Conservation (phyloP, 2,113 vertebrate genomes). For the Dryoscopus gambensis region DNA sequence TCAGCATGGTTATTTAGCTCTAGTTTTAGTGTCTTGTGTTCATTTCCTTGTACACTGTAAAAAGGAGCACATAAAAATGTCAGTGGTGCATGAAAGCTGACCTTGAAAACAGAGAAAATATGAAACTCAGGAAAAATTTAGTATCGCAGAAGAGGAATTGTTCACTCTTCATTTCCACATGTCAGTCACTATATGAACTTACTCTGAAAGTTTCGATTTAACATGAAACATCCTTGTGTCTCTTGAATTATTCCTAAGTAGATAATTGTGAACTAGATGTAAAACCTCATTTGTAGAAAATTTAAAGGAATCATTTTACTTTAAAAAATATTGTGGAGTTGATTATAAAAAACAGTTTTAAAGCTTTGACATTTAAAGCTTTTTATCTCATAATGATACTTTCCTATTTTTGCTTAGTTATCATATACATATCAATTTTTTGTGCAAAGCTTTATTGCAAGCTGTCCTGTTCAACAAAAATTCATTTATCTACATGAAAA, state of each 20-base stretch:
- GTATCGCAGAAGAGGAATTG: background rate
- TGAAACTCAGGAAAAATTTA: background rate
- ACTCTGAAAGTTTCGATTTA: background rate
- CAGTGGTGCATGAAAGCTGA: constrained; percentile 11
- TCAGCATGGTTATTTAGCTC: background rate
- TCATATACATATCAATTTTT: background rate
- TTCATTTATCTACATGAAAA: background rate
- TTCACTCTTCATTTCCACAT: background rate
- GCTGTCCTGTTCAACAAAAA: background rate
- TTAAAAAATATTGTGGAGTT: background rate
- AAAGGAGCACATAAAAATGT: background rate
- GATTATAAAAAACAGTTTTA: background rate
- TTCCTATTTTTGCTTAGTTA: background rate
- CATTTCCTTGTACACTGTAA: background rate
- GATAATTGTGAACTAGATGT: background rate
- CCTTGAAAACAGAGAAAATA: background rate
- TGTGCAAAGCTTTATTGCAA: background rate
- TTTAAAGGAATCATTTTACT: background rate
- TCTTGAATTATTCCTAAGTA: background rate
- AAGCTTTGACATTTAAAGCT: background rate
- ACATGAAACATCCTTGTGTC: background rate
- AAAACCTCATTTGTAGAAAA: background rate
- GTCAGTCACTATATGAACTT: background rate
- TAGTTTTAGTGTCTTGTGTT: background rate
- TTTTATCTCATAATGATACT: background rate